Percentiles rank a stretch among this genome's conserved stretches.
Evolutionary conservation across 1,140 invertebrate genomes (phyloP).

Genomic region (Paracyclopina nana): DNA sequence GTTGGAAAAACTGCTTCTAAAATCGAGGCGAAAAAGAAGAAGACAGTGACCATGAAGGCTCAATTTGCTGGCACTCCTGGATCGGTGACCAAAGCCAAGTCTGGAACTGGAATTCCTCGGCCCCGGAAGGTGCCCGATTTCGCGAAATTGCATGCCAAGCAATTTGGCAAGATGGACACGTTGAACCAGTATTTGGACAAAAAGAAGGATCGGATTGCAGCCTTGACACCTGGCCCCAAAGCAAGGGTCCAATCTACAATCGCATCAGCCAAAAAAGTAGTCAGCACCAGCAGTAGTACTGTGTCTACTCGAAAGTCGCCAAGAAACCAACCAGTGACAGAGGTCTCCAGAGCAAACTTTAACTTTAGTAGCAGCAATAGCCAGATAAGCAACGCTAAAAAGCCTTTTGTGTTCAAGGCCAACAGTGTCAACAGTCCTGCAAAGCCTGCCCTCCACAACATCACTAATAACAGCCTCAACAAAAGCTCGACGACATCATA

Average conservation of each 20-base stretch:
- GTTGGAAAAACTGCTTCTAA: not conserved
- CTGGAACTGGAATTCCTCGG: no score
- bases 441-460: not conserved
- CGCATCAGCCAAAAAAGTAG: not conserved
- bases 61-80: not conserved
- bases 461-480: not conserved
- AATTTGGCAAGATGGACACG: slow-evolving; percentile 14
- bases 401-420: not conserved
- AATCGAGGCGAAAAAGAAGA: not conserved
- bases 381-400: not conserved
- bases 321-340: not conserved
- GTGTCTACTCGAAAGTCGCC: not conserved
- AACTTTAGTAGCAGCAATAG: not conserved
- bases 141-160: slow-evolving; percentile 10
- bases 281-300: not conserved
- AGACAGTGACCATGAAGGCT: not conserved
- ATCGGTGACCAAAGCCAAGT: not conserved
- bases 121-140: slow-evolving; percentile 16
- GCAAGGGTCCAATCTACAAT: not conserved
- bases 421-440: not conserved
- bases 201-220: not conserved
- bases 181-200: slow-evolving; percentile 14
- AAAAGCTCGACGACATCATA: not conserved
- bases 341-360: not conserved
- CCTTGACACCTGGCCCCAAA: not conserved